A percentile compares a stretch with the other conserved stretches of the same genome.
phyloP scores from a whole-genome alignment of 2,797 vertebrate species.

The Acridotheres tristis region DNA sequence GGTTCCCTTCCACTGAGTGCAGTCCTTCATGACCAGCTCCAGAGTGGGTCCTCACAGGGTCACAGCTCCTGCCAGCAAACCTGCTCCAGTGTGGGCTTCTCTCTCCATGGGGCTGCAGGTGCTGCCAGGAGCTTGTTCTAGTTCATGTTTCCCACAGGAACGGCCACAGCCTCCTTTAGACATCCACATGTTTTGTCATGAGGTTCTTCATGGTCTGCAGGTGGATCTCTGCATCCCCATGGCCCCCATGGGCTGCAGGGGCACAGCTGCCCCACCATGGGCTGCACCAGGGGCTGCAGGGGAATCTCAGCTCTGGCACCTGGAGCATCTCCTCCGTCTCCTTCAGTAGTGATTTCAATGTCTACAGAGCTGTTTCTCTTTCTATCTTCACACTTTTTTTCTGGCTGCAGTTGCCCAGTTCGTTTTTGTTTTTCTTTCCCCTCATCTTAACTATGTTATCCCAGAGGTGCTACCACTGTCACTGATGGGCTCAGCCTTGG shows the following conservation, averaged over 20 bases:
- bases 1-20: neutral
- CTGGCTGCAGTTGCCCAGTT: neutral
- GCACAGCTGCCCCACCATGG: no score
- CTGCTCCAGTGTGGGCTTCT: rapidly evolving
- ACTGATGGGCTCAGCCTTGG: neutral
- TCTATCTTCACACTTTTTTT: neutral
- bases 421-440: rapidly evolving
- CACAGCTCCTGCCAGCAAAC: neutral
- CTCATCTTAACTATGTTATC: neutral
- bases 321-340: neutral
- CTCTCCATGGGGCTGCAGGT: no score
- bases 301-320: neutral
- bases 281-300: rapidly evolving
- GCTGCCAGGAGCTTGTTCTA: no score
- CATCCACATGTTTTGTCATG: neutral
- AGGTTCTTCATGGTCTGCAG: neutral
- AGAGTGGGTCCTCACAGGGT: neutral
- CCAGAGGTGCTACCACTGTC: neutral
- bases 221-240: neutral
- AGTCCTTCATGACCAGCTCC: neutral
- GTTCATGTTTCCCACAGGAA: neutral
- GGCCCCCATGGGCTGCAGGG: no score
- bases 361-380: neutral
- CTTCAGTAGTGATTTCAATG: neutral
- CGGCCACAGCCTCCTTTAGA: neutral